Base-by-base conservation (phyloP, 2,888 invertebrate species). In the Eumacrocentrus americanus region DNA sequence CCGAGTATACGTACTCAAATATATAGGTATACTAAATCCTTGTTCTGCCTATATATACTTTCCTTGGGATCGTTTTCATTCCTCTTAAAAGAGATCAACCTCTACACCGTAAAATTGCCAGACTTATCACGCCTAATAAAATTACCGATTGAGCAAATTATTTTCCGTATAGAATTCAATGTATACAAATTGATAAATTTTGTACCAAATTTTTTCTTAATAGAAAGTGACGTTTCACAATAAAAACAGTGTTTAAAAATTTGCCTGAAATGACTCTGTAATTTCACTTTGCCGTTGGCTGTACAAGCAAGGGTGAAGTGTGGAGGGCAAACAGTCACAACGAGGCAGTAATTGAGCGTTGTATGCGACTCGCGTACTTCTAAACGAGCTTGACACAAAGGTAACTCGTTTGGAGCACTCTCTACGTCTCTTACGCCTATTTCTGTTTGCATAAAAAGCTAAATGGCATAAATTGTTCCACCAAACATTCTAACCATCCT, bases 321-420 rank as follows among this genome's bases (percentile, higher is more conserved):
- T 3, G 11, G 20, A 54, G 62, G 53, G 57, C 48, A 65, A 65
- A 62, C 62, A 63, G 44, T 42, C 18, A 47, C 48, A 62, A 60
- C 58, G 56, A 59, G 58, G 61, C 56, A 58, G 60, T 67, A 67
- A 67, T 67, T 65, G 65, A 63, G 61, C 63, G 58, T 54, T 61
- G 38, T 60, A 52, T 52, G 44, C 52, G 35, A 58, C 60, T 58
- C 50, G 56, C 50, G 56, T 56, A 50, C 59, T 48, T 47, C 25
- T 59, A 38, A 59, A 59, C 58, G 61, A 60, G 51, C 48, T 58
- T 60, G 38, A 61, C 60, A 63, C 55, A 40, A 56, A 53, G 38
- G 48, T 44, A 46, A 52, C 40, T 44, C 52, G 29, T 56, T n/a
- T 29, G 12, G 47, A 59, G 53, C 35, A n/a, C 58, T 35, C 23